Base-by-base conservation (phyloP, 2,113 vertebrate genomes). In the Ceuthmochares aereus region DNA sequence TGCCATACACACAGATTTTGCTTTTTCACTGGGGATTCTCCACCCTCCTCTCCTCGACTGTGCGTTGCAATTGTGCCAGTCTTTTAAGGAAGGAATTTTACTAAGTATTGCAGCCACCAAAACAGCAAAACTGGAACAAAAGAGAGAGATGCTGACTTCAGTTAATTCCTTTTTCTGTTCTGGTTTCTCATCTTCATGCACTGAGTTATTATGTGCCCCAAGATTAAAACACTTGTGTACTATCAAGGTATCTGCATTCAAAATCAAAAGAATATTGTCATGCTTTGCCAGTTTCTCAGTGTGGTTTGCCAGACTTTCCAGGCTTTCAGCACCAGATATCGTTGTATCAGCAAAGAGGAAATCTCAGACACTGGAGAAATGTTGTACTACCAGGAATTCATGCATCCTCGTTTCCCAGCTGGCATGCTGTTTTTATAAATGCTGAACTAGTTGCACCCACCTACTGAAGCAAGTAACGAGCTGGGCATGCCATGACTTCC, bases 291-390 rank as follows among this genome's bases (percentile, higher is more conserved):
- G 43, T 84, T 89, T 97, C 93, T 93, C 95, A 90, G 87, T 72
- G 90, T 4, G 2, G 64, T 86, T 86, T 96, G 93, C 92, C 96
- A 96, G 76, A 81, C 85, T 94, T 96, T 95, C 92, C 93, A 97
- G 83, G 93, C 90, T 97, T 96, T 64, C 79, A 94, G 93, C 90
- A 40, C 84, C 75, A 90, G 79, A 92, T 96, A 92, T 49, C 87
- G 93, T 93, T 72, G 6, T 95, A 95, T 95, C 92, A 96, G 90
- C 92, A 92, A 89, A 86, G 95, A 93, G 92, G 96, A 96, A 97
- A 93, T 86, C 43, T 96, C 87, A 92, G 92, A 86, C 56, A 51
- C 9, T 62, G 58, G 84, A 93, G 87, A 94, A 95, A 84, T n/a
- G 66, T 59, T 88, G 91, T 72, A 90, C 90, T 95, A 93, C 87